Evolutionary conservation across 2,888 invertebrate species (phyloP).

Genomic region (Polydrusus pterygomalis): DNA sequence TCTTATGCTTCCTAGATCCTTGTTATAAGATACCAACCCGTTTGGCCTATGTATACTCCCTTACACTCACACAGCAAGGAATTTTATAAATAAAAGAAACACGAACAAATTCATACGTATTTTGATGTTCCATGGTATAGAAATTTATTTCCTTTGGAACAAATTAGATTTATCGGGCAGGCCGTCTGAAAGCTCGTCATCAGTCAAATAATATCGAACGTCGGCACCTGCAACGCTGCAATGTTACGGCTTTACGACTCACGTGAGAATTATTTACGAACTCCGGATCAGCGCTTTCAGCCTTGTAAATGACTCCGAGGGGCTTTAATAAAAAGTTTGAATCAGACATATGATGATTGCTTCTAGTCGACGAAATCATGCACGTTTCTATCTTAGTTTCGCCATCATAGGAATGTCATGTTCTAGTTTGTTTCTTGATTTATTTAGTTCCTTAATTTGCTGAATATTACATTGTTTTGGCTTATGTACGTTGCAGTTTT

Average conservation of each 20-base stretch:
- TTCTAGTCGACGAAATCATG: slow-evolving; percentile 40
- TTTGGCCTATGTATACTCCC: no score
- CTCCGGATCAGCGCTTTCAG: slow-evolving; percentile 53
- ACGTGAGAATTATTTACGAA: slow-evolving; percentile 59
- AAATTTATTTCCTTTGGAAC: slow-evolving; percentile 20
- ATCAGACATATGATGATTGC: slow-evolving; percentile 45
- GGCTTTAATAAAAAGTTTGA: slow-evolving; percentile 42
- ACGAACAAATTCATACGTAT: no score
- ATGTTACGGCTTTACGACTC: slow-evolving; percentile 55
- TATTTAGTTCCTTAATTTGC: no score
- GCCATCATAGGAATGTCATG: not conserved
- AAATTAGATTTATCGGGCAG: slow-evolving; percentile 43
- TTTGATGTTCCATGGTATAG: no score
- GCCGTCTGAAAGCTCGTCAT: slow-evolving; percentile 23
- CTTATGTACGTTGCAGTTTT: no score
- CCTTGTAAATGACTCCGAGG: slow-evolving; percentile 52
- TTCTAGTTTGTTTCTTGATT: not conserved
- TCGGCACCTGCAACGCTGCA: slow-evolving; percentile 42
- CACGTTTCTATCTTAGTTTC: slow-evolving; percentile 19
- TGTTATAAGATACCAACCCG: no score
- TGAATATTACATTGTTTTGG: no score
- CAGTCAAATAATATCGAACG: slow-evolving; percentile 37
- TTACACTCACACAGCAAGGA: no score
- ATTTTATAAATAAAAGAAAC: no score
- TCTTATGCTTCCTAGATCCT: no score